Evolutionary conservation across 2,113 vertebrate genomes (phyloP).

Genomic region (Sebastes schlegelii): DNA sequence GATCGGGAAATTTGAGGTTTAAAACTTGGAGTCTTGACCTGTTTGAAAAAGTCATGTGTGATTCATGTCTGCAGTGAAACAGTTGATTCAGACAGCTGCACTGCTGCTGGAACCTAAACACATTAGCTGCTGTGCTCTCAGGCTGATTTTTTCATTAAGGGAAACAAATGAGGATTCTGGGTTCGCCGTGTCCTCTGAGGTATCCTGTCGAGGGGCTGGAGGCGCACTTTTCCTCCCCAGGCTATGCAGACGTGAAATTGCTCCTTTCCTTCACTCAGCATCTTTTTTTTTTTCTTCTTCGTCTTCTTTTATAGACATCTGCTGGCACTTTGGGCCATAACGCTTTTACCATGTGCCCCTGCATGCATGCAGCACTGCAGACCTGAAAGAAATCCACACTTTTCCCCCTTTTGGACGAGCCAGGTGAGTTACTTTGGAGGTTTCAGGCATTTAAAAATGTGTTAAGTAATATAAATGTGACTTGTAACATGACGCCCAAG

Average conservation of each 20-base stretch:
- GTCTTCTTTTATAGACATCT: constrained; percentile 64
- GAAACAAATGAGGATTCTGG: constrained; percentile 49
- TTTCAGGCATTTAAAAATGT: constrained; percentile 18
- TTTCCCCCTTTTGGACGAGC: constrained; percentile 14
- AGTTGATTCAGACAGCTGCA: constrained; percentile 8
- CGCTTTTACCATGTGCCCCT: constrained; percentile 71
- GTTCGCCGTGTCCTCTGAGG: constrained; percentile 58
- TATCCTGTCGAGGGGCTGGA: constrained; percentile 25
- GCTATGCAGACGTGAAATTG: constrained; percentile 48
- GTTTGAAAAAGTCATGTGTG: constrained; percentile 14
- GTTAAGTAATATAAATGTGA: constrained; percentile 27
- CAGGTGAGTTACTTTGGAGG: constrained; percentile 15
- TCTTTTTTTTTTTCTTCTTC: constrained; percentile 30
- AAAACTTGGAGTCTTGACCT: constrained; percentile 3
- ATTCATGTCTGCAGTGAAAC: constrained; percentile 19
- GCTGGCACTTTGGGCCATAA: constrained; percentile 70
- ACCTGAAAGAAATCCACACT: constrained; percentile 43
- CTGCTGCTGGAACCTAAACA: constrained; percentile 9
- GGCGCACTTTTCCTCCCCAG: constrained; percentile 43
- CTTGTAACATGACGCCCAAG: constrained; percentile 16
- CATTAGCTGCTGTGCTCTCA: constrained; percentile 26
- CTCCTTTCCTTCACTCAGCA: constrained; percentile 49
- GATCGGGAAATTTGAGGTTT: constrained; percentile 2
- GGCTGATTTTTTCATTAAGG: constrained; percentile 49
- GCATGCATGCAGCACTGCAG: constrained; percentile 39